Conservation (phyloP, 2,113 vertebrate species). For the Oncorhynchus mykiss region DNA sequence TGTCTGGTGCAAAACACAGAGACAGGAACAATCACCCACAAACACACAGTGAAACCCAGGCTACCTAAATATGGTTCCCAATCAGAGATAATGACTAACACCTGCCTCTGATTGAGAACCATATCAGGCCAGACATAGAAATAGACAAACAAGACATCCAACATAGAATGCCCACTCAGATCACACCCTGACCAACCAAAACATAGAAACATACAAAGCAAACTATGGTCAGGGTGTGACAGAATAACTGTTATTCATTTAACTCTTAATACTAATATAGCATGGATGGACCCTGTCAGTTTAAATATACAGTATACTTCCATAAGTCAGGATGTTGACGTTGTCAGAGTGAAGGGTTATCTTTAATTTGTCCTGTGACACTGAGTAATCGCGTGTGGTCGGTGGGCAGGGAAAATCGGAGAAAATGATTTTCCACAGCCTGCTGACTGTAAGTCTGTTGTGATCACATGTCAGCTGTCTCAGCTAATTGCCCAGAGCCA, state of each 20-base stretch:
- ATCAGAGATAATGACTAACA: too few species aligned
- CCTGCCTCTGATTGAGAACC: too few species aligned
- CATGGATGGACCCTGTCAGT: neutral
- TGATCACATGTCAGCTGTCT: conserved; percentile 57
- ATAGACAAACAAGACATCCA: too few species aligned
- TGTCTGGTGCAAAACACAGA: too few species aligned
- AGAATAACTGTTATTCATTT: neutral
- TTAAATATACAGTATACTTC: conserved; percentile 4
- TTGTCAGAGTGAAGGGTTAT: conserved; percentile 15
- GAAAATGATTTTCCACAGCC: conserved; percentile 52
- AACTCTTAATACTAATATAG: neutral
- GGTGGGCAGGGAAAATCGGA: conserved; percentile 23
- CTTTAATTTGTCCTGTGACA: conserved; percentile 39
- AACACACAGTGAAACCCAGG: too few species aligned
- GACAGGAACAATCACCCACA: too few species aligned
- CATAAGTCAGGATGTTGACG: conserved; percentile 6
- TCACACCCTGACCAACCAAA: too few species aligned
- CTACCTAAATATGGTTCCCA: too few species aligned
- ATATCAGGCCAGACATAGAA: too few species aligned
- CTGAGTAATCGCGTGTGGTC: conserved; percentile 30
- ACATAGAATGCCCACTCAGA: too few species aligned
- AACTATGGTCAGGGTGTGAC: too few species aligned
- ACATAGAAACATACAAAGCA: too few species aligned
- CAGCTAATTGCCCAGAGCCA: conserved; percentile 51
- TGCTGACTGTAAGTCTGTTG: conserved; percentile 40